These are phyloP conservation scores for Quiscalus mexicanus DNA, from an alignment of 2,113 vertebrate species.

Conservation along the genomic window DNA sequence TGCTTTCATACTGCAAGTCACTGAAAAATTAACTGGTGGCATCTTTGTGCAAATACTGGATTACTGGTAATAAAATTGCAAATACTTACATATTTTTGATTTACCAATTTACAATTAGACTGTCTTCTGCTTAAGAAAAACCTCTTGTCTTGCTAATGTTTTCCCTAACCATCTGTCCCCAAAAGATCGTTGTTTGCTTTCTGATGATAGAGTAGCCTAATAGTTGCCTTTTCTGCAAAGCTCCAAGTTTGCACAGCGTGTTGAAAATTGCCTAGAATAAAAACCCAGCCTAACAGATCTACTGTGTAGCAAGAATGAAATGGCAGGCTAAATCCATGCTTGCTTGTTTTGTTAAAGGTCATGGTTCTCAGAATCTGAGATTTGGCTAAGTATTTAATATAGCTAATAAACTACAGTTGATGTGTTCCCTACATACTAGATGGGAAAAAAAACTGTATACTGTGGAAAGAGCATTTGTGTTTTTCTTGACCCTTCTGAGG, in stretches of 20 bases:
- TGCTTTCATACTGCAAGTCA: neutral
- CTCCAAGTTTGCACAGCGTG: neutral
- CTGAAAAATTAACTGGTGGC: neutral
- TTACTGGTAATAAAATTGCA: neutral
- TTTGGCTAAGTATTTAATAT: neutral
- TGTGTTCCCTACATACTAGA: neutral
- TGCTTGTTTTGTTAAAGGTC: neutral
- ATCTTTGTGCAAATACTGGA: neutral
- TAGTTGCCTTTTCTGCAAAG: neutral
- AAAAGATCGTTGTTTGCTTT: neutral
- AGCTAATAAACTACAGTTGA: neutral
- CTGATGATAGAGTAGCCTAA: neutral
- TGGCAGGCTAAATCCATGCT: neutral
- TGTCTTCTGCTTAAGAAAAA: neutral
- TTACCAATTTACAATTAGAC: neutral
- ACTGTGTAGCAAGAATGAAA: neutral
- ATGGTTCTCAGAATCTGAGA: neutral
- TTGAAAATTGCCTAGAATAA: neutral
- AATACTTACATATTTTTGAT: neutral
- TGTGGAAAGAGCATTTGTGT: neutral
- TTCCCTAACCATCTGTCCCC: neutral
- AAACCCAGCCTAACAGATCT: neutral
- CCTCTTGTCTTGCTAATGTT: neutral
- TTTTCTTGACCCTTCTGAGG: neutral
- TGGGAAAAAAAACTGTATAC: neutral